phyloP scores from a whole-genome alignment of 35 echinoderm and acorn worm genomes.

The Ptychodera flava region DNA sequence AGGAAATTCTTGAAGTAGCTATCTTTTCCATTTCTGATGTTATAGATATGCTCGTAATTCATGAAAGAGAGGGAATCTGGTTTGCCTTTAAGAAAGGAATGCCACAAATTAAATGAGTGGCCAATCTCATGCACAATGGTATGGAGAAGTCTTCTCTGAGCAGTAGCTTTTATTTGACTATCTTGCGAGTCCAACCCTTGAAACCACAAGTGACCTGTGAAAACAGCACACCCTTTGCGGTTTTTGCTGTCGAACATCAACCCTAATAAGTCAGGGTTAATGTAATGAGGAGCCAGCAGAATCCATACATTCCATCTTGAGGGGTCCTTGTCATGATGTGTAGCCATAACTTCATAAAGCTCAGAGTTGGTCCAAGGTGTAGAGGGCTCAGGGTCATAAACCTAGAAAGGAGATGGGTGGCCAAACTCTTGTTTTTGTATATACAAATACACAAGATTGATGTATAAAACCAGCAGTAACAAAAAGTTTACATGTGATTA shows the following conservation, averaged over 20 bases:
- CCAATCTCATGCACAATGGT: neutral
- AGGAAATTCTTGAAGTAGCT: neutral
- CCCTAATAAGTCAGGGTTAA: neutral
- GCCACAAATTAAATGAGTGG: neutral
- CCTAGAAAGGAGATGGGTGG: too few relatives aligned
- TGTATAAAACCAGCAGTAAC: too few relatives aligned
- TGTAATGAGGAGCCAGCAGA: neutral
- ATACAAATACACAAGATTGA: too few relatives aligned
- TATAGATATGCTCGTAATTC: neutral
- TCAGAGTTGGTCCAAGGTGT: neutral
- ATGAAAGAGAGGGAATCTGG: neutral
- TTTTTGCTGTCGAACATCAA: neutral
- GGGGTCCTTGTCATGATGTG: neutral
- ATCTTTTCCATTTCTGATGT: neutral
- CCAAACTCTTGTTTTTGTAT: too few relatives aligned
- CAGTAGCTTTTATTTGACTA: neutral
- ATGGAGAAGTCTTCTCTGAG: neutral
- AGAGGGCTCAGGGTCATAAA: neutral
- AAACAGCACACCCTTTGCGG: neutral
- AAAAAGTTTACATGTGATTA: too few relatives aligned
- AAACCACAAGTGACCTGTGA: neutral
- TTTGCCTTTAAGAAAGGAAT: neutral
- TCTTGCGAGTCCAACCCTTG: neutral
- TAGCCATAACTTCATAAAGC: neutral
- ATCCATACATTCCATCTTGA: neutral